Base-by-base conservation (phyloP, 1,140 invertebrate species). In the Pseudomyrmex cubaensis region DNA sequence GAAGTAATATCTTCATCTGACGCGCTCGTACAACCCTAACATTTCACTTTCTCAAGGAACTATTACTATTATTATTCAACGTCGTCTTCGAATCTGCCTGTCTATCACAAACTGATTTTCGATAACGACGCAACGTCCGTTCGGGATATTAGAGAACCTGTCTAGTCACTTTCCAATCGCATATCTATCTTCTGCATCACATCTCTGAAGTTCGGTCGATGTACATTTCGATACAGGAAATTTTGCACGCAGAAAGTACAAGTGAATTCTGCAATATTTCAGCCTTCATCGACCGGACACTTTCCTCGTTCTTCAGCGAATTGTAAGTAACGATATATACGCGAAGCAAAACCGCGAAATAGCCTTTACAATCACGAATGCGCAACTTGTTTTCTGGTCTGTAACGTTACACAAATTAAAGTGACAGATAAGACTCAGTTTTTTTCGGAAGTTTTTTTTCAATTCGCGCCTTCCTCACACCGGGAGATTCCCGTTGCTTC, bases 401-500 rank as follows among this genome's bases (percentile, higher is more conserved):
- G 35, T 35, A 7, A 35, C 35, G 35, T 35, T 35, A 35, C 35
- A 35, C 35, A 35, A 35, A 35, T 35, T 35, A 35, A 35, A 35
- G 35, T 35, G 35, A 35, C 35, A 35, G 35, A 35, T 35, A 35
- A 35, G 35, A 5, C 35, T 7, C 35, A 35, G 0, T 35, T 35
- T 35, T 35, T 35, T 35, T 7, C 35, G 35, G 5, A 35, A 35
- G 35, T 35, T 35, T 35, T 35, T 35, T 35, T 35, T 35, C 9
- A 62, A 50, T 13, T 50, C 69, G 61, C 59, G 46, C 59, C 63
- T 63, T 74, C 50, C 57, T 35, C 35, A 35, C 64, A 75, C 85
- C 85, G 66, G 72, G 64, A 82, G 64, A 75, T 87, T 87, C 85
- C 85, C 85, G 85, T 87, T 87, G 85, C 46, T 10, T 8, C 75